A percentile compares a stretch with the other conserved stretches of the same genome.
Conservation (phyloP, 1,140 invertebrate genomes). For the Nasonia vitripennis region DNA sequence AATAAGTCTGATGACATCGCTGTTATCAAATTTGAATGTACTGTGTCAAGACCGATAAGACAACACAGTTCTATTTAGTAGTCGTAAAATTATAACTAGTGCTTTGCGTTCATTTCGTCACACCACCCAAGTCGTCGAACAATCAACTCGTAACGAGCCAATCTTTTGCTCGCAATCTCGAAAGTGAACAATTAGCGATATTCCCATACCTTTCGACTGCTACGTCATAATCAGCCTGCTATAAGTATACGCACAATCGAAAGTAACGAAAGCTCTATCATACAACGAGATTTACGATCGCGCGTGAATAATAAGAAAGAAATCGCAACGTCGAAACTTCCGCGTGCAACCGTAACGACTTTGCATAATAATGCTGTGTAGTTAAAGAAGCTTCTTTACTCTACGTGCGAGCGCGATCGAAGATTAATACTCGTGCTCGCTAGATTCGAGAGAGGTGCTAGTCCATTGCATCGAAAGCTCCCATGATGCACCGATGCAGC, state of each 20-base stretch:
- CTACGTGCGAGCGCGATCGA: background rate
- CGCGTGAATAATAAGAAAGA: background rate
- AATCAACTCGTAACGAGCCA: background rate
- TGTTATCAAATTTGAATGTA: too few relatives aligned
- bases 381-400: background rate
- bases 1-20: too few relatives aligned
- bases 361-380: constrained; percentile 1
- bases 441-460: background rate
- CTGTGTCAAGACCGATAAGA: too few relatives aligned
- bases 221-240: background rate
- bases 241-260: background rate
- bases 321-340: constrained; percentile 16
- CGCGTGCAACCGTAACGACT: background rate
- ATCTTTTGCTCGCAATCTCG: background rate
- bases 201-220: background rate
- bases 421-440: background rate
- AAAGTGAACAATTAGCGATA: background rate
- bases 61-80: too few relatives aligned
- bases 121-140: background rate
- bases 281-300: background rate
- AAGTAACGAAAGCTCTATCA: constrained; percentile 6
- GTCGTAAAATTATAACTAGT: too few relatives aligned
- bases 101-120: background rate
- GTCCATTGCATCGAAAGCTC: background rate
- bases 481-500: background rate